These are phyloP conservation scores for Dyspetes luteomarginatus DNA, from an alignment of 2,888 invertebrate genomes.

Conservation along the genomic window DNA sequence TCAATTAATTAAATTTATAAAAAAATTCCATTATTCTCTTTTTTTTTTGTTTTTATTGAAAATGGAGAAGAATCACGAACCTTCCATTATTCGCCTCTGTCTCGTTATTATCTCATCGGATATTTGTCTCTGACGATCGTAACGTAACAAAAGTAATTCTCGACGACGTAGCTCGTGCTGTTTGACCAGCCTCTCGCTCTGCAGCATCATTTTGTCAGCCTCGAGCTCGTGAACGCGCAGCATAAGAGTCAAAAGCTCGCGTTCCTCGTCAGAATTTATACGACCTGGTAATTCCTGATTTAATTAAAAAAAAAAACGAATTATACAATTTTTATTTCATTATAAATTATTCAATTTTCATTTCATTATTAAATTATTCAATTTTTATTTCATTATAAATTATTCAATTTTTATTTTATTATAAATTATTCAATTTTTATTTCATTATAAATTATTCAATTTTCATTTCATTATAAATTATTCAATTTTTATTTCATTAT, in stretches of 20 bases:
- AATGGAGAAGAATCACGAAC: slow-evolving; percentile 81
- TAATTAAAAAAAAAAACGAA: slow-evolving; percentile 50
- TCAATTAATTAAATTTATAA: background rate
- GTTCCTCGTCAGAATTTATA: slow-evolving; percentile 94
- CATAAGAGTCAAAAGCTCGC: slow-evolving; percentile 93
- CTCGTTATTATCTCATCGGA: slow-evolving; percentile 96
- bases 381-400: no score
- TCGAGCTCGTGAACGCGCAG: slow-evolving; percentile 97
- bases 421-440: background rate
- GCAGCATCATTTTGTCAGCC: slow-evolving; percentile 96
- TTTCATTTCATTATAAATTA: no score
- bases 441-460: no score
- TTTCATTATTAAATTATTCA: background rate
- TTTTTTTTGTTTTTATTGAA: no score
- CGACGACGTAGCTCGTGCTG: slow-evolving; percentile 94
- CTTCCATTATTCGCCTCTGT: slow-evolving; percentile 93
- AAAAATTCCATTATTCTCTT: slow-evolving; percentile 7
- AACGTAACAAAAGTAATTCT: slow-evolving; percentile 92
- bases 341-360: background rate
- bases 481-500: no score
- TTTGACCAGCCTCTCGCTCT: slow-evolving; percentile 93
- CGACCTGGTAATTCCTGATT: slow-evolving; percentile 92
- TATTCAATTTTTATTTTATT: no score
- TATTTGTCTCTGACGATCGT: slow-evolving; percentile 92
- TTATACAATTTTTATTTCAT: background rate